These are phyloP conservation scores for Ashinkailepas kermadecensis DNA, from an alignment of 2,888 invertebrate species.

Conservation along the genomic window DNA sequence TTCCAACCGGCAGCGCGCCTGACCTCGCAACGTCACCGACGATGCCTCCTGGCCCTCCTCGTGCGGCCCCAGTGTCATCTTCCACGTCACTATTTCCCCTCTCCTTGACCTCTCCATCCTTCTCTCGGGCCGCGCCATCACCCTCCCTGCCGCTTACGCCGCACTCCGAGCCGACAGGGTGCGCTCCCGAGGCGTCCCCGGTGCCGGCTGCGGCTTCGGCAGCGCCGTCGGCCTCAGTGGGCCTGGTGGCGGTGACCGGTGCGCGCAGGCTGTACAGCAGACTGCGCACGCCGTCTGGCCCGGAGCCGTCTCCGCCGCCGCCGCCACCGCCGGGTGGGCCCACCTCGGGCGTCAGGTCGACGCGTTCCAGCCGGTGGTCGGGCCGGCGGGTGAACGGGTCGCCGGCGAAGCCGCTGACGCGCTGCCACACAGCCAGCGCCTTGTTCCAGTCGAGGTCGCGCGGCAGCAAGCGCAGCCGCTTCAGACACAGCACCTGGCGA, in stretches of 20 bases:
- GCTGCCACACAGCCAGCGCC: not conserved
- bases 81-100: too few species aligned
- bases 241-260: not conserved
- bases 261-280: not conserved
- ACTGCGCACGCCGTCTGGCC: not conserved
- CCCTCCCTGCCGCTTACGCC: too few species aligned
- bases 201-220: not conserved
- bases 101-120: too few species aligned
- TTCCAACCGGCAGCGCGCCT: too few species aligned
- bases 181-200: not conserved
- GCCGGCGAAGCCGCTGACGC: not conserved
- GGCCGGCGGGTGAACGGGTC: not conserved
- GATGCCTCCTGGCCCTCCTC: too few species aligned
- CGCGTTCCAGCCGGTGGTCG: not conserved
- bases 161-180: too few species aligned
- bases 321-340: too few species aligned
- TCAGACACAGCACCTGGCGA: not conserved
- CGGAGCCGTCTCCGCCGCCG: not conserved
- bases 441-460: constrained; percentile 4
- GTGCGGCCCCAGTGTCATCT: too few species aligned
- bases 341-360: not conserved
- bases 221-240: not conserved
- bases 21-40: too few species aligned
- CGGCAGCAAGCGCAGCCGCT: not conserved
- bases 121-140: too few species aligned